These are phyloP conservation scores for Crepidodera aurea DNA, from an alignment of 2,888 invertebrate species.

Conservation along the genomic window DNA sequence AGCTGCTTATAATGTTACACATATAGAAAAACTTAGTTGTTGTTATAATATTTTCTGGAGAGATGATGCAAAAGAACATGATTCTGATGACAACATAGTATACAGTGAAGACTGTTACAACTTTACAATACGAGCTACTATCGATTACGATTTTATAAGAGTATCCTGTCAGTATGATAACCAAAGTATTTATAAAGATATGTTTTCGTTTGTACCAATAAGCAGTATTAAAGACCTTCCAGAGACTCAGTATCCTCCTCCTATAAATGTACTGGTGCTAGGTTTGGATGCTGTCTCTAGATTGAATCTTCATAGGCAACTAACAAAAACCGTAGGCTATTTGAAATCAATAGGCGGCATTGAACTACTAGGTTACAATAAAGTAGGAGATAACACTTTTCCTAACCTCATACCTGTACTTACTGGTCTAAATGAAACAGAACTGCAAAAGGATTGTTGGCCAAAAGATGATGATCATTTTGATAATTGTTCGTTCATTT, in stretches of 20 bases:
- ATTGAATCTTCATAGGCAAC: conserved; percentile 82
- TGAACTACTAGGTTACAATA: conserved; percentile 88
- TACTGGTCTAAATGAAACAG: conserved; percentile 73
- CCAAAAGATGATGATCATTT: conserved; percentile 61
- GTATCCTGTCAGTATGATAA: conserved; percentile 68
- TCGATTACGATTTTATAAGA: conserved; percentile 72
- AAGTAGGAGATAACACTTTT: conserved; percentile 93
- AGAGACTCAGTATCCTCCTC: background rate
- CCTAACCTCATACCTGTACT: conserved; percentile 87
- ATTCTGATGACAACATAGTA: conserved; percentile 63
- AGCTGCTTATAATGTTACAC: conserved; percentile 63
- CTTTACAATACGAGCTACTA: conserved; percentile 63
- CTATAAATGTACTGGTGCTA: conserved; percentile 76
- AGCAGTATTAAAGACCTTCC: conserved; percentile 29
- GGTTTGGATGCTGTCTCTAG: conserved; percentile 88
- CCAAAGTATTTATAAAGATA: conserved; percentile 70
- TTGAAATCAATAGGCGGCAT: conserved; percentile 70
- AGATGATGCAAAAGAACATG: conserved; percentile 61
- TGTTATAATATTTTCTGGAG: conserved; percentile 70
- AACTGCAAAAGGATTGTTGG: conserved; percentile 72
- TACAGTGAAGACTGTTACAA: conserved; percentile 63
- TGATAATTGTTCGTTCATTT: conserved; percentile 78
- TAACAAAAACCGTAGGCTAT: conserved; percentile 74
- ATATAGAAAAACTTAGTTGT: conserved; percentile 64
- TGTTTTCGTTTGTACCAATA: conserved; percentile 70